Conservation (phyloP, 2,888 invertebrate species). For the Calameuta filiformis region DNA sequence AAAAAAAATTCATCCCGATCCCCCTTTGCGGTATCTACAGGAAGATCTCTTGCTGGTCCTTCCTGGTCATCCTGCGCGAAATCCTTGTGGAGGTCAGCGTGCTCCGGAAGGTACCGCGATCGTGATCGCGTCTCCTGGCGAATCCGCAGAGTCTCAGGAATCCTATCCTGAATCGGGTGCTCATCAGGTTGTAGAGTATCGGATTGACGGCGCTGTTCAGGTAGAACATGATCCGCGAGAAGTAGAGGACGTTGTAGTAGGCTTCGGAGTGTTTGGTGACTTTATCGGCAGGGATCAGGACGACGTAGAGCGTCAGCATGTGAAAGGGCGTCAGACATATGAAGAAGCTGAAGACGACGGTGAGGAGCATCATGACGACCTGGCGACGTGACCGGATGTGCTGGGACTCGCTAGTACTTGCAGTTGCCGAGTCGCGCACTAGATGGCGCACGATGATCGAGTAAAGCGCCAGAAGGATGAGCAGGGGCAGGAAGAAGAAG, state of each 20-base stretch:
- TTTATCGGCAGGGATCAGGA: constrained; percentile 79
- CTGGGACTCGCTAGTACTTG: constrained; percentile 79
- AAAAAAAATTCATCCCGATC: background rate
- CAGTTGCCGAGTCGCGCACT: constrained; percentile 77
- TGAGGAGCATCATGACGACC: constrained; percentile 87
- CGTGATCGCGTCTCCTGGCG: constrained; percentile 65
- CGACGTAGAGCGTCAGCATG: constrained; percentile 84
- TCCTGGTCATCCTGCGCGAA: constrained; percentile 43
- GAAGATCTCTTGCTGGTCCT: constrained; percentile 56
- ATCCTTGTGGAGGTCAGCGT: constrained; percentile 60
- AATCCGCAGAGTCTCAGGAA: constrained; percentile 78
- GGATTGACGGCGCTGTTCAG: constrained; percentile 92
- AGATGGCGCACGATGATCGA: constrained; percentile 86
- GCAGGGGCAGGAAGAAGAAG: constrained; percentile 84
- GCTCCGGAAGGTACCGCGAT: constrained; percentile 67
- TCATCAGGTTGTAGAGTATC: constrained; percentile 92
- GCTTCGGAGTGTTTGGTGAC: constrained; percentile 78
- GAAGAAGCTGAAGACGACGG: constrained; percentile 89
- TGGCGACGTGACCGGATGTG: constrained; percentile 80
- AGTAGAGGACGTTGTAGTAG: constrained; percentile 85
- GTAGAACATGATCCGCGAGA: constrained; percentile 88
- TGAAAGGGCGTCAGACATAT: constrained; percentile 89
- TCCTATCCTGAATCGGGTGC: constrained; percentile 87
- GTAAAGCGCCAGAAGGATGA: constrained; percentile 84
- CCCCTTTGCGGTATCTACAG: constrained; percentile 33